These are phyloP conservation scores for Calidris pugnax DNA, from an alignment of 2,113 vertebrate genomes.

Conservation along the genomic window DNA sequence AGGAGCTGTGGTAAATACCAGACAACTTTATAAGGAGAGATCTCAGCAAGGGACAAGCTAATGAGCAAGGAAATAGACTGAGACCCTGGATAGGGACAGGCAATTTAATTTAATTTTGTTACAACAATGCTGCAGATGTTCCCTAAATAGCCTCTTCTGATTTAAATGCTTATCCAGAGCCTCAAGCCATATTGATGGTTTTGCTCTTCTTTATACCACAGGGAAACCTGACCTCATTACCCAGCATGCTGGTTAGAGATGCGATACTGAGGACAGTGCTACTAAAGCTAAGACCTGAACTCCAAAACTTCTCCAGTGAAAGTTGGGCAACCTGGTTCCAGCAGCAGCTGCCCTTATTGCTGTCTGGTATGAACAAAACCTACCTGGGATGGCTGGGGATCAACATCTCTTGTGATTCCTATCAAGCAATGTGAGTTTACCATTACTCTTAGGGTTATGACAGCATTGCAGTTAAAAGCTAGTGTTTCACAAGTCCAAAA, in stretches of 20 bases:
- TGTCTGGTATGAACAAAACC: neutral
- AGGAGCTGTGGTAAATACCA: neutral
- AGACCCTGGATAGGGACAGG: neutral
- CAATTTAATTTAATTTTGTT: neutral
- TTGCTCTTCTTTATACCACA: neutral
- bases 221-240: neutral
- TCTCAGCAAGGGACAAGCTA: neutral
- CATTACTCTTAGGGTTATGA: neutral
- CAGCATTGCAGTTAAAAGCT: neutral
- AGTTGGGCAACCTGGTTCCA: constrained; percentile 12
- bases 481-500: too few relatives aligned
- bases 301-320: neutral
- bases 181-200: neutral
- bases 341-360: neutral
- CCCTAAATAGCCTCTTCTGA: neutral
- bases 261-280: neutral
- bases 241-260: neutral
- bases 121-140: neutral
- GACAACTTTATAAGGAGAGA: neutral
- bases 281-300: neutral
- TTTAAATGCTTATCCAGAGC: neutral
- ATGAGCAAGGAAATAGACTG: neutral
- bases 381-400: neutral
- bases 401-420: neutral
- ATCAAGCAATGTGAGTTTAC: constrained; percentile 20